Evolutionary conservation across 2,888 invertebrate species (phyloP).

Genomic region (Cartodere bifasciata): DNA sequence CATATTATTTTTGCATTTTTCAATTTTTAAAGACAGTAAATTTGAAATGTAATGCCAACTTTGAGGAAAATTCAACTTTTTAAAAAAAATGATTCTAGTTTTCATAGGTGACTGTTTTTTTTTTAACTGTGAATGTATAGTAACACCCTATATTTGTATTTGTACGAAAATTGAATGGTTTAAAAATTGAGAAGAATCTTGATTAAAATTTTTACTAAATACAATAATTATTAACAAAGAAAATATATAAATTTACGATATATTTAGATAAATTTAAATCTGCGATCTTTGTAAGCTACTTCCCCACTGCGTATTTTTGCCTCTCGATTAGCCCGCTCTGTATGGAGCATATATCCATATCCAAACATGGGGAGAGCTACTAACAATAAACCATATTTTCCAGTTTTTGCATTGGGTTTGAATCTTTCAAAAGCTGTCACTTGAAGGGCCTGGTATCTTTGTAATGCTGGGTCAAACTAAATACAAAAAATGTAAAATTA

Average conservation of each 20-base stretch:
- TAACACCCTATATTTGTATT: no score
- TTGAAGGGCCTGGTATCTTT: conserved; percentile 61
- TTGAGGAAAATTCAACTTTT: no score
- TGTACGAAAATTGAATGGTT: no score
- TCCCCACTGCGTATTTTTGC: conserved; percentile 52
- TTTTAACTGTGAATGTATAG: no score
- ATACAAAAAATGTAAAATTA: conserved; percentile 28
- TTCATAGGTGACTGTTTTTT: no score
- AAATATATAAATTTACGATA: conserved; percentile 5
- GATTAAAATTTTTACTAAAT: no score
- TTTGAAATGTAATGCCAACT: no score
- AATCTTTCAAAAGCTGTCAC: conserved; percentile 52
- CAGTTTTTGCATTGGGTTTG: conserved; percentile 44
- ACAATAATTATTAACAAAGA: no score
- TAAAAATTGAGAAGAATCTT: no score
- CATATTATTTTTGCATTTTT: no score
- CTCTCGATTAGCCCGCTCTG: conserved; percentile 41
- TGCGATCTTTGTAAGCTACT: conserved; percentile 61
- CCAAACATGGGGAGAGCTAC: conserved; percentile 39
- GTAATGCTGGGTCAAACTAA: conserved; percentile 72
- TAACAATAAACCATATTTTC: conserved; percentile 27
- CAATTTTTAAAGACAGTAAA: no score
- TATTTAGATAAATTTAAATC: conserved; percentile 52
- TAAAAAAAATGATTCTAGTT: no score
- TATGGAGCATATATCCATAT: conserved; percentile 42